Evolutionary conservation across 2,113 vertebrate species (phyloP).

Genomic region (Capreolus pygargus): DNA sequence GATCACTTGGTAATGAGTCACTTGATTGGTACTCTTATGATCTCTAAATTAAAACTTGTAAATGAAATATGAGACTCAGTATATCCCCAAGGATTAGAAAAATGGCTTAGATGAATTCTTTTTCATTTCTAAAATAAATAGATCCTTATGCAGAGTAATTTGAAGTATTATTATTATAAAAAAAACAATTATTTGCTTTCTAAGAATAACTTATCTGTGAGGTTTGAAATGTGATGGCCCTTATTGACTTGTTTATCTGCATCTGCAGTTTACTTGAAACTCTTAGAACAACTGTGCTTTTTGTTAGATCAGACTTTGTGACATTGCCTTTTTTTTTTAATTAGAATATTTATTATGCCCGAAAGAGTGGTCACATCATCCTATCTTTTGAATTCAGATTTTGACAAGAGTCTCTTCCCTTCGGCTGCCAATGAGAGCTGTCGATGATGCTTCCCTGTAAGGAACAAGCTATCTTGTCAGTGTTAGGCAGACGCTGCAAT

Average conservation of each 20-base stretch:
- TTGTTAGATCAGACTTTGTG: not conserved
- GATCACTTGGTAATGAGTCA: conserved; percentile 39
- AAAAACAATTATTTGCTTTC: conserved; percentile 30
- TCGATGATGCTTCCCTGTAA: conserved; percentile 47
- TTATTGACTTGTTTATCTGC: not conserved
- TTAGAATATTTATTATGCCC: conserved; percentile 29
- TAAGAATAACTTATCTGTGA: conserved; percentile 15
- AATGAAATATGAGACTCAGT: not conserved
- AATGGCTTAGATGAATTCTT: conserved; percentile 18
- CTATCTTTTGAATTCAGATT: conserved; percentile 57
- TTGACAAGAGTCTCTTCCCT: conserved; percentile 66
- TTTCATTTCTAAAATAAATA: conserved; percentile 30
- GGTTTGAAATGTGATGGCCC: not conserved
- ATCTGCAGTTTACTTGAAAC: not conserved
- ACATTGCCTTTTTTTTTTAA: not conserved
- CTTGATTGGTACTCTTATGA: not conserved
- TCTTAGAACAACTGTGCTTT: not conserved
- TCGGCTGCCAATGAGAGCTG: conserved; percentile 53
- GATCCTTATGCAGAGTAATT: not conserved
- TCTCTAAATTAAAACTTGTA: conserved; percentile 31
- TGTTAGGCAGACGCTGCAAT: not conserved
- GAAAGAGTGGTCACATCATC: not conserved
- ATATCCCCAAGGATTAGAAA: not conserved
- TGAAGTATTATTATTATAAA: not conserved
- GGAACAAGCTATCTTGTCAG: conserved; percentile 21